Evolutionary conservation across 2,797 vertebrate species (phyloP), one percentile per base, ranked within the genome.

Genomic region (Galago senegalensis): DNA sequence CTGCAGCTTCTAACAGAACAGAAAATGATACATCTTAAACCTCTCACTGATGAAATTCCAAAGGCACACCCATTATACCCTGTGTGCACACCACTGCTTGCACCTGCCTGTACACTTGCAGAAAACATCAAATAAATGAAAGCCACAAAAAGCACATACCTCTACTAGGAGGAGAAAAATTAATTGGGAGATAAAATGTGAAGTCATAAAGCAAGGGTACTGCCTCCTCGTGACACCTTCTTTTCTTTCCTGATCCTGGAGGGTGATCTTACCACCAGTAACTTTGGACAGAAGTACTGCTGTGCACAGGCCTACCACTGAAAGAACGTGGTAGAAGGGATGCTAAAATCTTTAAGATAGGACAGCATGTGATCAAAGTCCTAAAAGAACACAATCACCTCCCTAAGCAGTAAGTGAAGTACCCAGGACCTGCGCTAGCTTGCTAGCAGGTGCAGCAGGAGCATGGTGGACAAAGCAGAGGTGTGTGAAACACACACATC

Each of bases 41-140:
- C 20, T 58, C 63, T 43, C 1, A 5, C 2, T 2, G 53, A 60
- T 5, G 10, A 31, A 69, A 34, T 9, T 2, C 0, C 2, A n/a
- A 75, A 60, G 58, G n/a, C 4, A 12, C 8, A 58, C 0, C 1
- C 4, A 1, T 13, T 16, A 53, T 16, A 53, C 49, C 49, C 7
- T 3, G 23, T 2, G 12, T 21, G 21, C 2, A 4, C 0, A 5
- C 12, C 29, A 10, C 0, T 4, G 37, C 60, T 58, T 17, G 0
- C 0, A 5, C 11, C 75, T 73, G 49, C 34, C 11, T 37, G 31
- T 23, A 2, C 5, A 13, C 23, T 5, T 14, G 18, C 37, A 21
- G 17, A 40, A 29, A 70, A 40, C 12, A 69, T 1, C 9, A 63
- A 25, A 72, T 2, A 4, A 25, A 61, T 9, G 63, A 34, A 89